These are phyloP conservation scores for Mythimna pallens DNA, from an alignment of 2,888 invertebrate genomes.

Conservation along the genomic window DNA sequence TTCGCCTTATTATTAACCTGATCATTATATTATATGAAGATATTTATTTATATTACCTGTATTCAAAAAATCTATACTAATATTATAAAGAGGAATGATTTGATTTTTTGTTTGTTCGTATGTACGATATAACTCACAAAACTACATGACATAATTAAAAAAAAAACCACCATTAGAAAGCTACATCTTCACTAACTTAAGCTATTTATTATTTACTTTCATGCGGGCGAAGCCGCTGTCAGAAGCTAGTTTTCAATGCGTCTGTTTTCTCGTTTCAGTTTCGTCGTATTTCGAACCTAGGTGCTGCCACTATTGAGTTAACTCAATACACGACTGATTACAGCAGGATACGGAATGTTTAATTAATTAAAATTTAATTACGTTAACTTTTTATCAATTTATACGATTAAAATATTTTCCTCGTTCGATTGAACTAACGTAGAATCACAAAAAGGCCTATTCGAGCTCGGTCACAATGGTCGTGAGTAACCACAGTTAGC, in stretches of 20 bases:
- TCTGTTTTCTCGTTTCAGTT: not conserved
- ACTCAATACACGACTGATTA: not conserved
- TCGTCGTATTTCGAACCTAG: no score
- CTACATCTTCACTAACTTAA: no score
- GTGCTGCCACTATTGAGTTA: not conserved
- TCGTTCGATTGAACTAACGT: not conserved
- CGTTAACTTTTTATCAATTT: not conserved
- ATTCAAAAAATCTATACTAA: not conserved
- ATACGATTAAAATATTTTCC: not conserved
- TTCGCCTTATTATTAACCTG: not conserved
- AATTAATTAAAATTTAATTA: not conserved
- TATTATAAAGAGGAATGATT: no score
- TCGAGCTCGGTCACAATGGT: conserved; percentile 18
- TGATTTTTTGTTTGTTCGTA: no score
- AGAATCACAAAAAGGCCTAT: conserved; percentile 5
- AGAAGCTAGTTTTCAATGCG: not conserved
- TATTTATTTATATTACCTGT: conserved; percentile 4
- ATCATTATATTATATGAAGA: not conserved
- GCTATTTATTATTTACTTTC: no score
- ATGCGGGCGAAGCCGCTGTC: no score
- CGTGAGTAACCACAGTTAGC: conserved; percentile 37
- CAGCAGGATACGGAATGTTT: not conserved
- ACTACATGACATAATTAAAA: no score
- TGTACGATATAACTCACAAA: no score
- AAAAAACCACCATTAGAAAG: no score